Evolutionary conservation across 2,888 invertebrate species (phyloP).

Genomic region (Seira sanloemensis): DNA sequence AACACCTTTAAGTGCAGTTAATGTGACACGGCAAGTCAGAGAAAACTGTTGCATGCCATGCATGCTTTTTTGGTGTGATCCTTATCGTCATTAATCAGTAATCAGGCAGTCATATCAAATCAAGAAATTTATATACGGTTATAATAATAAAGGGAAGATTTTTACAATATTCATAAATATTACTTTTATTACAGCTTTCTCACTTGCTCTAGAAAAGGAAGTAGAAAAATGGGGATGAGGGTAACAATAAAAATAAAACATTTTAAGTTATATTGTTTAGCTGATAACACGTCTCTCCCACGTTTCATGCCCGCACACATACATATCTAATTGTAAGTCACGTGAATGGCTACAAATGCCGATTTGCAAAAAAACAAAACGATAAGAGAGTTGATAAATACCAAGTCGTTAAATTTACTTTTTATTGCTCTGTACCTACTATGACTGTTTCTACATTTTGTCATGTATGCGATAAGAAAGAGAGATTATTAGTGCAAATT

Average conservation of each 20-base stretch:
- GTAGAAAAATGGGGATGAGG: background rate
- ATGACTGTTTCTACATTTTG: constrained; percentile 3
- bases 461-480: background rate
- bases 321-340: background rate
- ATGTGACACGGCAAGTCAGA: constrained; percentile 23
- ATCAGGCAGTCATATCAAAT: background rate
- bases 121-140: constrained; percentile 19
- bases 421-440: background rate
- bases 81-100: background rate
- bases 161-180: background rate
- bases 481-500: background rate
- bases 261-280: background rate
- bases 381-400: background rate
- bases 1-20: too few relatives aligned
- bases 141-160: background rate
- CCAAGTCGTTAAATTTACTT: background rate
- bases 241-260: constrained; percentile 8
- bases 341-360: background rate
- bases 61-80: background rate
- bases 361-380: background rate
- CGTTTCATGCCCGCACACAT: background rate
- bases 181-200: background rate
- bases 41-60: background rate
- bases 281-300: background rate
- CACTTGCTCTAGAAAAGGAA: background rate